phyloP scores from a whole-genome alignment of 2,888 invertebrate genomes.

The Adelphocoris suturalis region DNA sequence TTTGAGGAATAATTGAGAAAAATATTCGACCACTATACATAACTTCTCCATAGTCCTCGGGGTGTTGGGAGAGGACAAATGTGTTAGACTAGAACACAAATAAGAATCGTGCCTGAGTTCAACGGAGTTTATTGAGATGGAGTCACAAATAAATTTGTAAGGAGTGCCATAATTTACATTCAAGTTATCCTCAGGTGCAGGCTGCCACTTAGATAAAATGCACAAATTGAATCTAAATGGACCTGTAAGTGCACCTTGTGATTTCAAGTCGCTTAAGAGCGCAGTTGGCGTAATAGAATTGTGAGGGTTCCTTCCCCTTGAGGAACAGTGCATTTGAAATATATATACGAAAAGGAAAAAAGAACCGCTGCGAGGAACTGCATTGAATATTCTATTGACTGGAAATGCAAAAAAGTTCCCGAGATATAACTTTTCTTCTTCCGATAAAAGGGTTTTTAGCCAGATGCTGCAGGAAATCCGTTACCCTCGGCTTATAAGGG shows the following conservation, averaged over 20 bases:
- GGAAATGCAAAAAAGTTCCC: not conserved
- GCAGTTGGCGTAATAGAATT: not conserved
- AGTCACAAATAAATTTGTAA: not conserved
- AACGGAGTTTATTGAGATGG: not conserved
- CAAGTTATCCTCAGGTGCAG: conserved; percentile 15
- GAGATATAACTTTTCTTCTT: not conserved
- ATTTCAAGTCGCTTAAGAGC: not conserved
- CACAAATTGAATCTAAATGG: conserved; percentile 26
- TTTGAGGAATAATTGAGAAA: no score
- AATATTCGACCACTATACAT: no score
- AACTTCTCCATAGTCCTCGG: no score
- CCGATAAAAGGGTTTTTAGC: not conserved
- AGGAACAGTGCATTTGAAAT: not conserved
- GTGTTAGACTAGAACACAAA: no score
- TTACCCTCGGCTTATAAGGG: not conserved
- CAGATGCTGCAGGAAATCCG: conserved; percentile 17
- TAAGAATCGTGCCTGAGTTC: no score
- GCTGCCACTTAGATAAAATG: not conserved
- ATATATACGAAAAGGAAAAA: not conserved
- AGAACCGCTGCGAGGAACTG: not conserved
- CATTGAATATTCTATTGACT: conserved; percentile 41
- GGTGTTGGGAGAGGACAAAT: no score
- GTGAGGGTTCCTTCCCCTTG: not conserved
- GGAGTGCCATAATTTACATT: not conserved
- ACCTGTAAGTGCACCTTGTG: not conserved